A percentile compares a stretch with the other conserved stretches of the same genome.
Evolutionary conservation across 2,888 invertebrate genomes (phyloP).

Genomic region (Heliconius ethilla): DNA sequence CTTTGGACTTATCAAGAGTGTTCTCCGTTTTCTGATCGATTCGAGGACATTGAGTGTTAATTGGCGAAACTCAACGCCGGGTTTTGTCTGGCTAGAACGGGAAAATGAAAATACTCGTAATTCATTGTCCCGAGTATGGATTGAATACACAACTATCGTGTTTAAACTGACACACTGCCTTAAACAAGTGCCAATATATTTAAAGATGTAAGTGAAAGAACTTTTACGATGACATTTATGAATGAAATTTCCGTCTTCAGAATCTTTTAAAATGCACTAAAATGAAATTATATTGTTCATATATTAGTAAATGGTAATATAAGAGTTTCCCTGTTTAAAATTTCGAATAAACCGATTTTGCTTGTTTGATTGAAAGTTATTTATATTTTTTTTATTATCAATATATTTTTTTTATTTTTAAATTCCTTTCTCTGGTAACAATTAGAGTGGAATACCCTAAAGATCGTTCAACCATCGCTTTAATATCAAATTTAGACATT

Average conservation of each 20-base stretch:
- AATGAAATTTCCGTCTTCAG: conserved; percentile 31
- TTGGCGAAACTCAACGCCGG: not conserved
- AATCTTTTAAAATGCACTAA: conserved; percentile 24
- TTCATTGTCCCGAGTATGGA: not conserved
- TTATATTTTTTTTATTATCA: not conserved
- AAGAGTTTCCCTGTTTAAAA: not conserved
- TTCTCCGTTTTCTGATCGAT: not conserved
- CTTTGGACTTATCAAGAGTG: too few species aligned
- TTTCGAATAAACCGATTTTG: not conserved
- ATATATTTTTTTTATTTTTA: too few species aligned
- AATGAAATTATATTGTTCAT: conserved; percentile 17
- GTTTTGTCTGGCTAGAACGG: not conserved
- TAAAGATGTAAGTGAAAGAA: conserved; percentile 35
- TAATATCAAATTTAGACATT: not conserved
- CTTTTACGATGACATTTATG: conserved; percentile 42
- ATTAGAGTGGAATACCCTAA: not conserved
- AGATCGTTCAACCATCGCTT: not conserved
- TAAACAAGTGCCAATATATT: not conserved
- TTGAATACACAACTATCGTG: not conserved
- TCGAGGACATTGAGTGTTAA: not conserved
- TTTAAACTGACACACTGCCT: not conserved
- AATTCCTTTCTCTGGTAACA: not conserved
- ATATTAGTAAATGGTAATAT: not conserved
- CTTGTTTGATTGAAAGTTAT: not conserved
- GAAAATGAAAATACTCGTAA: not conserved